These are phyloP conservation scores for Leptodirus hochenwartii DNA, from an alignment of 2,888 invertebrate species.

Conservation along the genomic window DNA sequence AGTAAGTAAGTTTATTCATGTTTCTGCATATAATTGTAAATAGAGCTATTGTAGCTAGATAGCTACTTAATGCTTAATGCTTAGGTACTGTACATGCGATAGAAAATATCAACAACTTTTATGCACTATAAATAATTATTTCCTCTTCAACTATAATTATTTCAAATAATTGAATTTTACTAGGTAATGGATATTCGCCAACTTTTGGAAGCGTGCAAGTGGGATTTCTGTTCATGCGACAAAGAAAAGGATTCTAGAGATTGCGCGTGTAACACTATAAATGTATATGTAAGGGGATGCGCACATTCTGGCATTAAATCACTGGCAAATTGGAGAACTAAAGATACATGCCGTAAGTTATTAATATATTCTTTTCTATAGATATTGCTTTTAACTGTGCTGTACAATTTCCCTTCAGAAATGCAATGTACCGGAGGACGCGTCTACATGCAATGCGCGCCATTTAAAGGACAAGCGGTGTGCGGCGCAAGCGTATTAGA, in stretches of 20 bases:
- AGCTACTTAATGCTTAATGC: no score
- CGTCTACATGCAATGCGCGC: conserved; percentile 63
- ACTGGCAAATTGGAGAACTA: conserved; percentile 55
- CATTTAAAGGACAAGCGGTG: conserved; percentile 42
- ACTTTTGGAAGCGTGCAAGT: conserved; percentile 53
- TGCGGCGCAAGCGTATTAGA: conserved; percentile 39
- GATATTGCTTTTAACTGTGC: neutral
- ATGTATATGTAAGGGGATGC: conserved; percentile 64
- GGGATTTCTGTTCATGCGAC: conserved; percentile 62
- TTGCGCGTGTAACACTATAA: conserved; percentile 60
- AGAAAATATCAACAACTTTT: no score
- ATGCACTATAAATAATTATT: no score
- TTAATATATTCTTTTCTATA: conserved; percentile 2
- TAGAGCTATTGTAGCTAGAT: no score
- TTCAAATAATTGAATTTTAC: no score
- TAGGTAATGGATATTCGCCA: conserved; percentile 43
- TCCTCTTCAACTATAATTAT: no score
- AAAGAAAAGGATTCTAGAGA: conserved; percentile 33
- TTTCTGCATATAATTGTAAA: no score
- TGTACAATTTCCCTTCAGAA: conserved; percentile 33
- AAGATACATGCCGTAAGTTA: conserved; percentile 67
- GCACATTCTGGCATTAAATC: conserved; percentile 41
- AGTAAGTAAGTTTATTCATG: no score
- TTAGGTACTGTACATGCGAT: no score
- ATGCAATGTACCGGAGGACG: conserved; percentile 58